Percentiles rank a stretch among this genome's conserved stretches.
Conservation (phyloP, 2,113 vertebrate genomes). For the Catharus bicknelli region DNA sequence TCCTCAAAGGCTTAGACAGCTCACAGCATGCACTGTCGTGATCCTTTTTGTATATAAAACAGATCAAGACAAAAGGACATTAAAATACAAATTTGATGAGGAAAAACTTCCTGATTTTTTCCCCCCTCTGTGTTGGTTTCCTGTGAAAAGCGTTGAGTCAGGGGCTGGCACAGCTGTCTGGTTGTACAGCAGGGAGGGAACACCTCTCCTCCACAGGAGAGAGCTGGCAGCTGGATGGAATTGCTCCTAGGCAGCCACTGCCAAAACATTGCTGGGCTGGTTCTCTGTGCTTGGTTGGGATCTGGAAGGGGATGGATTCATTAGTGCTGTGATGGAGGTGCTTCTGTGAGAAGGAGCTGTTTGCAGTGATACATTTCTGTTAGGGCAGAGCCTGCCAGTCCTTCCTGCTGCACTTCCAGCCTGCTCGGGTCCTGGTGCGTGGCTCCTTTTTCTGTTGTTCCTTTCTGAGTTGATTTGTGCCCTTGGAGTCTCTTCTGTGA, state of each 20-base stretch:
- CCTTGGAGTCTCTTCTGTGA: not conserved
- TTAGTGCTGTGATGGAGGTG: not conserved
- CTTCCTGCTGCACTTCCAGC: not conserved
- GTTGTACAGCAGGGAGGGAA: not conserved
- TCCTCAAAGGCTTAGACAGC: not conserved
- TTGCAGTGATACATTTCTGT: not conserved
- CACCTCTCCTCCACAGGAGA: not conserved
- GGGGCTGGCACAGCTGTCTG: slow-evolving; percentile 22
- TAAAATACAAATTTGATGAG: slow-evolving; percentile 9
- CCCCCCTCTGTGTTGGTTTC: not conserved
- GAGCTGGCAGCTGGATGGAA: not conserved
- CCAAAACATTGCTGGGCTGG: accelerated
- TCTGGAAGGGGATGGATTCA: not conserved
- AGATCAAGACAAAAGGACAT: slow-evolving; percentile 2
- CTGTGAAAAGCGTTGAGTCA: not conserved
- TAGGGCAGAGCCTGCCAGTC: not conserved
- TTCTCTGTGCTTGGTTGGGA: not conserved
- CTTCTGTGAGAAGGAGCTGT: not conserved
- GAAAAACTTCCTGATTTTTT: not conserved
- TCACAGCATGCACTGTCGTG: not conserved
- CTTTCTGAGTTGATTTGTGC: not conserved
- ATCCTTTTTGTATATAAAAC: slow-evolving; percentile 14
- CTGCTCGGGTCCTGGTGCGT: not conserved
- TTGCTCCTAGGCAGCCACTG: not conserved
- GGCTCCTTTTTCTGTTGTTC: not conserved